Percentiles rank a stretch among this genome's conserved stretches.
Evolutionary conservation across 2,888 invertebrate species (phyloP).

Genomic region (Incurvaria masculella): DNA sequence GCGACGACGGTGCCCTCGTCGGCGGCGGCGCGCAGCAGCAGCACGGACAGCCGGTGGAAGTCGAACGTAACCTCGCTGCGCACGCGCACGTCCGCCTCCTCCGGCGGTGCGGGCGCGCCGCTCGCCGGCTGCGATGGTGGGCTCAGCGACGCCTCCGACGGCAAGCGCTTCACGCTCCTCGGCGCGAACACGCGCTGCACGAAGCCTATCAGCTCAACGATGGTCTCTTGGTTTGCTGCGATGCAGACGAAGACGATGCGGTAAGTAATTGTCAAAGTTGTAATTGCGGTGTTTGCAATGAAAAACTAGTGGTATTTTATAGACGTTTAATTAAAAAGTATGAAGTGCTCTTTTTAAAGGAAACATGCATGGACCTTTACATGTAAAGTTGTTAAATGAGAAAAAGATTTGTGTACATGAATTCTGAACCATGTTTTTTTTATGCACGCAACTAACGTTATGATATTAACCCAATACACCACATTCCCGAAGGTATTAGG

Average conservation of each 20-base stretch:
- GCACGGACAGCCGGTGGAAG: slow-evolving; percentile 86
- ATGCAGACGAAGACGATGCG: no score
- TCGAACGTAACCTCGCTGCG: slow-evolving; percentile 87
- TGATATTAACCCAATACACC: no score
- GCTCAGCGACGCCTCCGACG: slow-evolving; percentile 18
- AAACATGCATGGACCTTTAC: not conserved
- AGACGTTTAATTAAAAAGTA: slow-evolving; percentile 9
- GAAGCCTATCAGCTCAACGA: slow-evolving; percentile 91
- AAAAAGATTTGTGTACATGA: no score
- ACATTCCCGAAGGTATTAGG: no score
- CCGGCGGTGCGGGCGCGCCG: slow-evolving; percentile 24
- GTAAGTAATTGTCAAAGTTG: no score
- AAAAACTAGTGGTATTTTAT: slow-evolving; percentile 1
- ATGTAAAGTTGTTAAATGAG: no score
- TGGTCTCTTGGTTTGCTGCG: slow-evolving; percentile 90
- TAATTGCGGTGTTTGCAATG: no score
- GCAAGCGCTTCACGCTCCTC: slow-evolving; percentile 22
- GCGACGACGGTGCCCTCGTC: slow-evolving; percentile 69
- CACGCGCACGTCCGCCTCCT: slow-evolving; percentile 27
- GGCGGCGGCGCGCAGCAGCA: slow-evolving; percentile 77
- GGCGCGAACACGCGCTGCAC: slow-evolving; percentile 60
- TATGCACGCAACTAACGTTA: no score
- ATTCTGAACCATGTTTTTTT: no score
- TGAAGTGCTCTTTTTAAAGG: not conserved
- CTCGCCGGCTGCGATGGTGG: slow-evolving; percentile 20